These are phyloP conservation scores for Halesus radiatus DNA, from an alignment of 1,140 invertebrate species.

Conservation along the genomic window DNA sequence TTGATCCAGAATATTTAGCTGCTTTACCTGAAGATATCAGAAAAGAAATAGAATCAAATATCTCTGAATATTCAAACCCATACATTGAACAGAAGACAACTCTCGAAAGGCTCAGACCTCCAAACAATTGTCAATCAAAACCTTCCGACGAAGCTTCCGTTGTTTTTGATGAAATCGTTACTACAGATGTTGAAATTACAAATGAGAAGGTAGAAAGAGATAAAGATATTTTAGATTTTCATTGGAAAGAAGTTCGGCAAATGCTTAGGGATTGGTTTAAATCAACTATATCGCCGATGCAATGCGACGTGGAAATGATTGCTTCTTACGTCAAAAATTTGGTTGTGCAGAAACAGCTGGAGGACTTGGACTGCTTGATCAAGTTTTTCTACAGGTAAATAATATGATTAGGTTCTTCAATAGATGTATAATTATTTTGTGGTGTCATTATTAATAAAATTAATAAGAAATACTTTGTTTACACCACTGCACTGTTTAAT, in stretches of 20 bases:
- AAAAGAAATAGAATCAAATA: conserved; percentile 62
- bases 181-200: conserved; percentile 55
- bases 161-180: background rate
- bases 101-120: conserved; percentile 42
- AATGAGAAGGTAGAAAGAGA: conserved; percentile 12
- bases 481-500: too few species aligned
- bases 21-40: conserved; percentile 70
- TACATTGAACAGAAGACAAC: conserved; percentile 21
- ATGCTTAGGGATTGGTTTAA: conserved; percentile 69
- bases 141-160: too few species aligned
- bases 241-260: conserved; percentile 66
- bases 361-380: conserved; percentile 59
- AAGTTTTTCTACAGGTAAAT: conserved; percentile 54
- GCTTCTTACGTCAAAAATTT: conserved; percentile 65
- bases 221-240: conserved; percentile 60
- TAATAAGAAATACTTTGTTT: too few species aligned
- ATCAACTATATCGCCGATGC: conserved; percentile 65
- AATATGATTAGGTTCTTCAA: too few species aligned
- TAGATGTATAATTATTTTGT: too few species aligned
- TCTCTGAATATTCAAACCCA: conserved; percentile 44
- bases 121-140: conserved; percentile 45
- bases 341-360: conserved; percentile 65
- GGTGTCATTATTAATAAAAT: too few species aligned
- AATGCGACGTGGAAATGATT: conserved; percentile 68
- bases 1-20: conserved; percentile 69